Percentiles rank a stretch among this genome's conserved stretches.
phyloP scores from a whole-genome alignment of 1,140 invertebrate species.

The Oscheius sp. region DNA sequence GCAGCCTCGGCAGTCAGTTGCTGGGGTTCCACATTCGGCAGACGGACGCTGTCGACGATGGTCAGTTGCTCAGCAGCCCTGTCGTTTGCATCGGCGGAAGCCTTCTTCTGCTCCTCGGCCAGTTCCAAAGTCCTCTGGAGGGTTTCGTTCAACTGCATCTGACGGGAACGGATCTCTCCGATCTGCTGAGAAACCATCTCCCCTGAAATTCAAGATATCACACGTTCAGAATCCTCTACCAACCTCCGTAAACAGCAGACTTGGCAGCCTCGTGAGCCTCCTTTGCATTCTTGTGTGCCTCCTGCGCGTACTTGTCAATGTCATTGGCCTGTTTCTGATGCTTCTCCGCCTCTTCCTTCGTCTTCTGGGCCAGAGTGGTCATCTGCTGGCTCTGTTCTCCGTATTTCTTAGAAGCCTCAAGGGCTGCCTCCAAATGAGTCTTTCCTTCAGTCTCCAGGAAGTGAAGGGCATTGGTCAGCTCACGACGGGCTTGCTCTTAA shows the following conservation, averaged over 20 bases:
- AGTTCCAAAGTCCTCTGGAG: slow-evolving; percentile 39
- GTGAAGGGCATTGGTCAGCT: slow-evolving; percentile 50
- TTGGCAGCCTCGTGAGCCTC: slow-evolving; percentile 54
- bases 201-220: slow-evolving; percentile 18
- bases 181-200: slow-evolving; percentile 30
- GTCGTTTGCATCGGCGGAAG: slow-evolving; percentile 44
- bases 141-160: slow-evolving; percentile 52
- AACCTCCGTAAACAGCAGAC: slow-evolving; percentile 60
- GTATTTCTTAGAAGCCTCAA: slow-evolving; percentile 53
- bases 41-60: slow-evolving; percentile 52
- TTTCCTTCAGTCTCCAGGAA: slow-evolving; percentile 56
- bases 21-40: slow-evolving; percentile 48
- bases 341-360: slow-evolving; percentile 49
- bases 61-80: slow-evolving; percentile 44
- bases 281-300: slow-evolving; percentile 44
- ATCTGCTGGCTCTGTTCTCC: slow-evolving; percentile 54
- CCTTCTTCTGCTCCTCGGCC: slow-evolving; percentile 54
- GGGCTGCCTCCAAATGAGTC: slow-evolving; percentile 43
- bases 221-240: slow-evolving; percentile 6
- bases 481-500: slow-evolving; percentile 21
- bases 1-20: slow-evolving; percentile 23
- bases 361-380: slow-evolving; percentile 28
- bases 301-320: slow-evolving; percentile 47
- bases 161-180: slow-evolving; percentile 40
- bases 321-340: slow-evolving; percentile 47